phyloP scores from a whole-genome alignment of 2,888 invertebrate genomes.

The Eilema depressum region DNA sequence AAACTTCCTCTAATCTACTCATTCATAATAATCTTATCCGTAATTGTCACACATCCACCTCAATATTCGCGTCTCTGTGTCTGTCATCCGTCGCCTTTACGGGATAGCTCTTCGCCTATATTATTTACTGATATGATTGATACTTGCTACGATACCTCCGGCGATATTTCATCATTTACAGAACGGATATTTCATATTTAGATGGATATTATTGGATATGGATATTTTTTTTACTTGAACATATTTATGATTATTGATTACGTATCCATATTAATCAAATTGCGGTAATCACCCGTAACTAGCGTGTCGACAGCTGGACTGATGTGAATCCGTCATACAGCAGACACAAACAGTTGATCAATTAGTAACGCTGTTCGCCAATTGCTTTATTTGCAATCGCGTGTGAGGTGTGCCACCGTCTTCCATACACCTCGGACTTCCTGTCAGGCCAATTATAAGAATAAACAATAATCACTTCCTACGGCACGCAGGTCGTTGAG shows the following conservation, averaged over 20 bases:
- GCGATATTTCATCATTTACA: background rate
- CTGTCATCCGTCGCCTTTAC: no score
- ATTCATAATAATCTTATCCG: no score
- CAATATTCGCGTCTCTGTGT: no score
- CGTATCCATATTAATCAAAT: slow-evolving; percentile 24
- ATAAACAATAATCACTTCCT: slow-evolving; percentile 86
- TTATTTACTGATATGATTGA: no score
- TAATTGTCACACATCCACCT: no score
- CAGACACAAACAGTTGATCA: slow-evolving; percentile 57
- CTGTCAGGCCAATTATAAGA: slow-evolving; percentile 80
- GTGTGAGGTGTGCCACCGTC: slow-evolving; percentile 61
- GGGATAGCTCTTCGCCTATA: no score
- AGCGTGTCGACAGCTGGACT: slow-evolving; percentile 35
- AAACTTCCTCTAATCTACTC: no score
- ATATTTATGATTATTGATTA: slow-evolving; percentile 29
- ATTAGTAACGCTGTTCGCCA: slow-evolving; percentile 60
- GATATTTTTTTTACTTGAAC: slow-evolving; percentile 16
- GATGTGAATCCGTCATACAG: slow-evolving; percentile 59
- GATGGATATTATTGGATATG: no score
- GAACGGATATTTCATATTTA: slow-evolving; percentile 17
- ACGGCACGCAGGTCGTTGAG: slow-evolving; percentile 72
- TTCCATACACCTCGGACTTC: slow-evolving; percentile 65
- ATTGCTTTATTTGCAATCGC: slow-evolving; percentile 77
- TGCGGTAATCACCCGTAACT: slow-evolving; percentile 14
- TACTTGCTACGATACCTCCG: background rate